Evolutionary conservation across 2,888 invertebrate genomes (phyloP).

Genomic region (Mythimna ferrago): DNA sequence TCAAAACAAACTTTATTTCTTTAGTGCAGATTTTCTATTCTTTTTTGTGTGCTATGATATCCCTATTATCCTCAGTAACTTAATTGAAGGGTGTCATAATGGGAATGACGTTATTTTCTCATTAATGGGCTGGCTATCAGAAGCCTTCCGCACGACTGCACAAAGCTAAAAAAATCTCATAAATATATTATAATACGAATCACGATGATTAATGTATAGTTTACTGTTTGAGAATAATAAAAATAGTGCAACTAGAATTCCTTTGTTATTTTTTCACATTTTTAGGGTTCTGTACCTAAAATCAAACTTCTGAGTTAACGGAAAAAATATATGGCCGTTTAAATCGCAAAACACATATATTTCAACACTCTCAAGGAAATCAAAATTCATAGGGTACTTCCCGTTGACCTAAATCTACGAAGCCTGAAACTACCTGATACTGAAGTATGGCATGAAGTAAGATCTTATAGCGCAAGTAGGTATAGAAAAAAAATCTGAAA

Average conservation of each 20-base stretch:
- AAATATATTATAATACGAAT: conserved; percentile 19
- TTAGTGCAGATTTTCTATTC: background rate
- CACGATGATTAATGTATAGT: conserved; percentile 28
- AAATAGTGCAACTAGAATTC: background rate
- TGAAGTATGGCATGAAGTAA: no score
- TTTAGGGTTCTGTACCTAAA: background rate
- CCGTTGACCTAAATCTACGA: no score
- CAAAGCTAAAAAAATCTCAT: conserved; percentile 14
- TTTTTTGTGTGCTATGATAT: background rate
- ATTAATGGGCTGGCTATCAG: conserved; percentile 55
- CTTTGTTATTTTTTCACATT: background rate
- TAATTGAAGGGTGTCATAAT: conserved; percentile 44
- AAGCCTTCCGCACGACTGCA: conserved; percentile 41
- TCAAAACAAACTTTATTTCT: no score
- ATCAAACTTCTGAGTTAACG: no score
- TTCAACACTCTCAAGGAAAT: no score
- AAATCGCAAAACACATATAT: no score
- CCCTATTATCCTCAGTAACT: conserved; percentile 18
- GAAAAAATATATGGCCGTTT: no score
- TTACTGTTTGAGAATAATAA: background rate
- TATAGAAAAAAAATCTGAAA: no score
- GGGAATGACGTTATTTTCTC: conserved; percentile 24
- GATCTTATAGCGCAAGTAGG: no score
- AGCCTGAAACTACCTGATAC: no score
- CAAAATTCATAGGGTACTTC: no score